Evolutionary conservation across 2,797 vertebrate species (phyloP).

Genomic region (Morelia viridis): DNA sequence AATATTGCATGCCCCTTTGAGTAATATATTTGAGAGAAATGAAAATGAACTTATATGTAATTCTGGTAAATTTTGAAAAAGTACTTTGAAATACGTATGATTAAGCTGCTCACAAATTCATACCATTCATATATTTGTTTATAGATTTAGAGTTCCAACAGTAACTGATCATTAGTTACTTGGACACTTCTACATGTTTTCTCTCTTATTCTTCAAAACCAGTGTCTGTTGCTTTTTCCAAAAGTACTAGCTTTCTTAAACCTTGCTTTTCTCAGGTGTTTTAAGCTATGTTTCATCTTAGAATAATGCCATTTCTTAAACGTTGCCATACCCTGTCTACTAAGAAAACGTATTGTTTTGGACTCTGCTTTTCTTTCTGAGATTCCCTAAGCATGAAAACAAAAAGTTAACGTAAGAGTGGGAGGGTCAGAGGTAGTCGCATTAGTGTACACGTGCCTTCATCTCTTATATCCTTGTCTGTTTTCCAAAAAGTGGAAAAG

Average conservation of each 20-base stretch:
- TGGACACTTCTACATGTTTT: conserved; percentile 56
- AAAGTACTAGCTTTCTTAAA: conserved; percentile 70
- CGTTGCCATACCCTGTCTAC: conserved; percentile 50
- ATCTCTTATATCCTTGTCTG: conserved; percentile 53
- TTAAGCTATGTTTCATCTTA: conserved; percentile 66
- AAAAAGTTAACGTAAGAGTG: conserved; percentile 57
- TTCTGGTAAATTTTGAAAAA: background rate
- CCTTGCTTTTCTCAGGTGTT: conserved; percentile 62
- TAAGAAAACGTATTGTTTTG: conserved; percentile 55
- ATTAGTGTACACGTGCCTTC: conserved; percentile 58
- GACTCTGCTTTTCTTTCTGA: conserved; percentile 54
- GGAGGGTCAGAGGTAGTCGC: conserved; percentile 59
- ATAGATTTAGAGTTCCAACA: conserved; percentile 3
- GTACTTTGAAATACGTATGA: background rate
- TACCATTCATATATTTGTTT: conserved; percentile 36
- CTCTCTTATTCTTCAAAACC: conserved; percentile 61
- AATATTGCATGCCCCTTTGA: background rate
- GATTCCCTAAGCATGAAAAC: conserved; percentile 47
- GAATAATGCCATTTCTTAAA: conserved; percentile 23
- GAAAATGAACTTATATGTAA: background rate
- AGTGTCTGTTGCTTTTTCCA: conserved; percentile 67
- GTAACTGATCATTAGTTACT: conserved; percentile 55
- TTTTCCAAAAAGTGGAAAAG: conserved; percentile 63
- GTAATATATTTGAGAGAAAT: background rate
- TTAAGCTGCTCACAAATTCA: background rate